phyloP scores from a whole-genome alignment of 2,113 vertebrate genomes.

The Psilopsiagon aurifrons region DNA sequence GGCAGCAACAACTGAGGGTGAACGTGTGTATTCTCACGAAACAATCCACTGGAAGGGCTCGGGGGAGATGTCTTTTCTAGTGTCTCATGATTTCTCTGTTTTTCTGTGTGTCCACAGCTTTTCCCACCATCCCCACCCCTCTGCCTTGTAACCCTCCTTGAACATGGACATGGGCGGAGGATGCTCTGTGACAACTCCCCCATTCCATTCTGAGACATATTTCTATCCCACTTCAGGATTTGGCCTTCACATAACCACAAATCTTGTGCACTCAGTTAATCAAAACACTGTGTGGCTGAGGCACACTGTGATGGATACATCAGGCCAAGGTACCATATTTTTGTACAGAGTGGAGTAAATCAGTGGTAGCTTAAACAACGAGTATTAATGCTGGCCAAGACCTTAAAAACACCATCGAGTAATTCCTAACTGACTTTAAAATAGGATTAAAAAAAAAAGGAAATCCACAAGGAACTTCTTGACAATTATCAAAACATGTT shows the following conservation, averaged over 20 bases:
- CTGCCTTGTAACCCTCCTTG: neutral
- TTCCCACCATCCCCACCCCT: neutral
- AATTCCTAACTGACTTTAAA: neutral
- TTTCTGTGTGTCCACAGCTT: neutral
- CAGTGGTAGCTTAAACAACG: neutral
- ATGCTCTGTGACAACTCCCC: neutral
- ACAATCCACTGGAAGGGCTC: neutral
- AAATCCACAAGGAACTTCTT: neutral
- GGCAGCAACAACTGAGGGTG: neutral
- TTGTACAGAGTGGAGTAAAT: neutral
- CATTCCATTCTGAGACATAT: neutral
- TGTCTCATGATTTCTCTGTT: neutral
- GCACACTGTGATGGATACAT: neutral
- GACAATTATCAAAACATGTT: neutral
- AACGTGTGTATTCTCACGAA: neutral
- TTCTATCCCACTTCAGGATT: neutral
- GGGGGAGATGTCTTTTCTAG: neutral
- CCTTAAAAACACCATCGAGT: neutral
- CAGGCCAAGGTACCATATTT: neutral
- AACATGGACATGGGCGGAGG: rapidly evolving
- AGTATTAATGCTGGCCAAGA: neutral
- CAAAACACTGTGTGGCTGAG: neutral
- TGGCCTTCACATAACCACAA: neutral
- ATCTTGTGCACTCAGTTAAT: neutral
- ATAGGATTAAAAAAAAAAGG: neutral